Evolutionary conservation across 2,113 vertebrate genomes (phyloP).

Genomic region (Benitochromis conjunctus): DNA sequence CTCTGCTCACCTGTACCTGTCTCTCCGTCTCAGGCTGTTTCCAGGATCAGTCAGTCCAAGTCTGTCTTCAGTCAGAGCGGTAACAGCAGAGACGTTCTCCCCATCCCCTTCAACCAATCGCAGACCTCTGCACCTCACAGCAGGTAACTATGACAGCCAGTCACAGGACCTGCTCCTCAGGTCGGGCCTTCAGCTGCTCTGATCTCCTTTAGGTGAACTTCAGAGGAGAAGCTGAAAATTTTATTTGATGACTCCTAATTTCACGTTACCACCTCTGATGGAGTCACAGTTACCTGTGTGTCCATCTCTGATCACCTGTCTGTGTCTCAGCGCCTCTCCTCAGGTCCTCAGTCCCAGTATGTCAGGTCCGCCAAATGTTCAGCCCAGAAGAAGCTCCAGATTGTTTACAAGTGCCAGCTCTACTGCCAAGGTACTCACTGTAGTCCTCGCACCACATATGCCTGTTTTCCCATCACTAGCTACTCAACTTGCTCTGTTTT

Average conservation of each 20-base stretch:
- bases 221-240: background rate
- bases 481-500: too few relatives aligned
- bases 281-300: background rate
- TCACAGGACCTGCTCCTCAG: constrained; percentile 30
- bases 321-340: constrained; percentile 83
- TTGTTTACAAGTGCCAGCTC: constrained; percentile 97
- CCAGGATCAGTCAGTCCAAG: constrained; percentile 94
- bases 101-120: constrained; percentile 91
- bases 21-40: constrained; percentile 76
- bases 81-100: constrained; percentile 93
- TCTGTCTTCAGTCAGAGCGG: constrained; percentile 96
- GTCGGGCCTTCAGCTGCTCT: background rate
- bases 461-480: too few relatives aligned
- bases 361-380: constrained; percentile 91
- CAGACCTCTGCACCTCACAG: constrained; percentile 94
- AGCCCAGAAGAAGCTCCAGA: constrained; percentile 93
- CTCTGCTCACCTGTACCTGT: background rate
- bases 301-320: background rate
- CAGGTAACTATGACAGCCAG: constrained; percentile 81
- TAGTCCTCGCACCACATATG: too few relatives aligned
- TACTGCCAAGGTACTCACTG: constrained; percentile 85
- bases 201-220: background rate
- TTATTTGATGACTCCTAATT: background rate
- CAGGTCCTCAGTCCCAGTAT: constrained; percentile 98
- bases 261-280: background rate